These are phyloP conservation scores for Apostichopus californicus DNA, from an alignment of 35 echinoderm and acorn worm species.

Conservation along the genomic window DNA sequence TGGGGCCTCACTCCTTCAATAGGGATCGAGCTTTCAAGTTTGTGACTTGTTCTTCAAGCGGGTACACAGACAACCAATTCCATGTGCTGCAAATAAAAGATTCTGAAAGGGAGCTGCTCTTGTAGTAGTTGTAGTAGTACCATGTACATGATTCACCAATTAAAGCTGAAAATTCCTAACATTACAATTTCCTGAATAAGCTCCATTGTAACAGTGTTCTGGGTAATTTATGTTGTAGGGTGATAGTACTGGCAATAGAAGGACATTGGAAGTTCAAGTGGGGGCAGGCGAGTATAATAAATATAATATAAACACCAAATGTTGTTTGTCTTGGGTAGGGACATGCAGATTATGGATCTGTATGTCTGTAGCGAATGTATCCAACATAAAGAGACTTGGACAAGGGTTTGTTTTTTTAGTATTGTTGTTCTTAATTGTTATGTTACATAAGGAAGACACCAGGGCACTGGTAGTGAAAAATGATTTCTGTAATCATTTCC, in stretches of 20 bases:
- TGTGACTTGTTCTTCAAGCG: background rate
- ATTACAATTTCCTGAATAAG: conserved; percentile 33
- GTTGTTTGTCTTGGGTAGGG: background rate
- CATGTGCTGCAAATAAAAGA: background rate
- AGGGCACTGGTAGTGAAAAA: too few species aligned
- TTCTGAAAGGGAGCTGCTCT: background rate
- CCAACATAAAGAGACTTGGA: too few species aligned
- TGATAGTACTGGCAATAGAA: background rate
- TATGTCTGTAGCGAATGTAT: too few species aligned
- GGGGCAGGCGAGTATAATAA: background rate
- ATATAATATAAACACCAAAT: background rate
- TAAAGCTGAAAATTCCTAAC: conserved; percentile 31
- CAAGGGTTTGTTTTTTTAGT: too few species aligned
- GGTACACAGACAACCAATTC: background rate
- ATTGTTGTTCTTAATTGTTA: too few species aligned
- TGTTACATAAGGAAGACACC: too few species aligned
- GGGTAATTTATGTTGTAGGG: conserved; percentile 28
- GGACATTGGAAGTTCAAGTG: background rate
- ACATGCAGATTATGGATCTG: too few species aligned
- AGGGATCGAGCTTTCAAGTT: background rate
- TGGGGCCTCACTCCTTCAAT: background rate
- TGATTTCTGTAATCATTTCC: too few species aligned
- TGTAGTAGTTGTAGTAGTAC: background rate
- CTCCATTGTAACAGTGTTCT: background rate
- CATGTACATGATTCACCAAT: conserved; percentile 53